These are phyloP conservation scores for Eupelmus urozonus DNA, from an alignment of 2,888 invertebrate species.

Conservation along the genomic window DNA sequence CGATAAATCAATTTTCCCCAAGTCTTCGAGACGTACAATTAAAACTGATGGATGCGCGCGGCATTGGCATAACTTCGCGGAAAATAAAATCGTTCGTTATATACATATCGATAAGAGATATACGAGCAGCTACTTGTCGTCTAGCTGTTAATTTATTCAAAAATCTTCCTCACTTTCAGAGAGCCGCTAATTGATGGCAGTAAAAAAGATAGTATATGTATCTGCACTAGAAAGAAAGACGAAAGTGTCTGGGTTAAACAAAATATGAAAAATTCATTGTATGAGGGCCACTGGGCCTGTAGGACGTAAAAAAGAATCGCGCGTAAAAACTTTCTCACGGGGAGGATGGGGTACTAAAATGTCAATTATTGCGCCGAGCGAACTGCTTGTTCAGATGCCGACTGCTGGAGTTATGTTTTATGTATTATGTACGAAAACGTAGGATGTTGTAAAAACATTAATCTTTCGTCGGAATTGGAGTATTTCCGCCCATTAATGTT, in stretches of 20 bases:
- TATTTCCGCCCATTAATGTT: no score
- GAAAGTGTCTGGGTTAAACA: not conserved
- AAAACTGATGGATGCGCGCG: no score
- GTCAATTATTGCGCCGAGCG: not conserved
- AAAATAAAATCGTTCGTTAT: conserved; percentile 24
- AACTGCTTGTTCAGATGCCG: no score
- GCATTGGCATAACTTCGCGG: not conserved
- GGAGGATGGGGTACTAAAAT: not conserved
- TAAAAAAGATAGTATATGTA: no score
- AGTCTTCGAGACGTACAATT: no score
- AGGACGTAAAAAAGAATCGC: no score
- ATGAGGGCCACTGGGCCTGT: not conserved
- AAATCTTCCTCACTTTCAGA: conserved; percentile 31
- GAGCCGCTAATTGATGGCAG: conserved; percentile 4
- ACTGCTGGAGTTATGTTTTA: no score
- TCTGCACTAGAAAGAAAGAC: not conserved
- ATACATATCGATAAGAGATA: conserved; percentile 1
- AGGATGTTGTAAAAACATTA: no score
- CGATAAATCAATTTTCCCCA: no score
- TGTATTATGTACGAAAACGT: no score
- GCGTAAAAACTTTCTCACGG: not conserved
- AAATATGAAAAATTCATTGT: not conserved
- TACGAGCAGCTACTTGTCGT: no score
- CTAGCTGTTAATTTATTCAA: conserved; percentile 21
- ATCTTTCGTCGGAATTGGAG: no score